Evolutionary conservation across 2,888 invertebrate genomes (phyloP), one percentile per base, ranked within the genome.

Genomic region (Netelia virgata): DNA sequence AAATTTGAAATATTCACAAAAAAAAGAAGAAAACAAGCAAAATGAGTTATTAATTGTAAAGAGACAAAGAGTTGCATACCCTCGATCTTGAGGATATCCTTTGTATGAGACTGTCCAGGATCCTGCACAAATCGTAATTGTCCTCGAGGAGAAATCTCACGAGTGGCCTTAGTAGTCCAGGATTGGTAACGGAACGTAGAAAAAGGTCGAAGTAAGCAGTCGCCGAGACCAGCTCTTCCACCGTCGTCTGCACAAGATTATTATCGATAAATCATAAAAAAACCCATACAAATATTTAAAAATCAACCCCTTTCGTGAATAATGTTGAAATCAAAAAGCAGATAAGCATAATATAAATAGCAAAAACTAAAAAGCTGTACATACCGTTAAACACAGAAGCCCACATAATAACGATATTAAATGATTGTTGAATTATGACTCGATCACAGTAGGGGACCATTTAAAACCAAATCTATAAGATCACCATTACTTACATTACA

Each of bases 161-260:
- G 90, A 98, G 96, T 0, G 97, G 96, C 88, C 96, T 95, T 87
- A 99, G 94, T 74, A 99, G 94, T 0, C 97, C 97, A 0, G 97
- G 96, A 88, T 97, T 97, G 0, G 97, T 97, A 14, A 98, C 97
- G 72, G 97, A 97, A 68, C 99, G 96, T 86, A 99, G 94, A 89
- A 98, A 96, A 88, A 99, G 94, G 94, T 99, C 98, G 86, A 99
- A 95, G 94, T 99, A 99, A 8, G 98, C 97, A 91, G 97, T 98
- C 10, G 98, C 98, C 69, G 98, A 97, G 82, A 98, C 96, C 92
- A 98, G 96, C 93, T 99, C 98, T 87, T 97, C 96, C 88, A 96
- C 95, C 83, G 97, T 97, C 94, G 96, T 97, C 98, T 98, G 96
- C 94, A 96, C 96, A 94, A 94, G 93, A 91, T 93, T 53, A n/a